Evolutionary conservation across 1,140 invertebrate species (phyloP).

Genomic region (Thaumatotibia leucotreta): DNA sequence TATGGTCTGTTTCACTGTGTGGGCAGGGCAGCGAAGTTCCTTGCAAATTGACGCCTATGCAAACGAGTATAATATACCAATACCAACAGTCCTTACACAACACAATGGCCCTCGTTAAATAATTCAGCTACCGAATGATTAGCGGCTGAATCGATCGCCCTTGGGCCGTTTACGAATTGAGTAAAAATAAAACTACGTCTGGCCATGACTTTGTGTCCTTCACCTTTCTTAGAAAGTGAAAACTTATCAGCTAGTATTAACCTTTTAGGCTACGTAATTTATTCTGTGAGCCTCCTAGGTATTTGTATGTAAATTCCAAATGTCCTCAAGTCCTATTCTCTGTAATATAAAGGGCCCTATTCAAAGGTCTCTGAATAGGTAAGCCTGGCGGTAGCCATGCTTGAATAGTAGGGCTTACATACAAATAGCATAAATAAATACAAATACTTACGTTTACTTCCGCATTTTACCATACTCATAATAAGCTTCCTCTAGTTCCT

Average conservation of each 20-base stretch:
- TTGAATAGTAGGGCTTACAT: too few relatives aligned
- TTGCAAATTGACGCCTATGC: background rate
- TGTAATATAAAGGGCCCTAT: too few relatives aligned
- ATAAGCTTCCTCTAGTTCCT: too few relatives aligned
- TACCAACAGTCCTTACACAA: conserved; percentile 4
- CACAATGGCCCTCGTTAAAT: conserved; percentile 4
- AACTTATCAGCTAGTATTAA: background rate
- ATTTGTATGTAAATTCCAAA: too few relatives aligned
- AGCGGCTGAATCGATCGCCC: conserved; percentile 3
- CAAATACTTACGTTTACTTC: too few relatives aligned
- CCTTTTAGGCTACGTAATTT: background rate
- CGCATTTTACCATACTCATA: too few relatives aligned
- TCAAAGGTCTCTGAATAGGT: too few relatives aligned
- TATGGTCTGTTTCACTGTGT: background rate
- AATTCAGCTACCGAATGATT: background rate
- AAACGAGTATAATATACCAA: background rate
- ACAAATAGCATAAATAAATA: too few relatives aligned
- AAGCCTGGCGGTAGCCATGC: too few relatives aligned
- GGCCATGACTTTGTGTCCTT: conserved; percentile 6
- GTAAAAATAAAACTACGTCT: background rate
- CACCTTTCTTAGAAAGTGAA: background rate
- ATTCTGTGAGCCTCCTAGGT: too few relatives aligned
- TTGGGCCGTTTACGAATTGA: background rate
- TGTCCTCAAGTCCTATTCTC: too few relatives aligned
- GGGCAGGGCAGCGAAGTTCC: background rate